Evolutionary conservation across 2,113 vertebrate species (phyloP).

Genomic region (Polyodon spathula): DNA sequence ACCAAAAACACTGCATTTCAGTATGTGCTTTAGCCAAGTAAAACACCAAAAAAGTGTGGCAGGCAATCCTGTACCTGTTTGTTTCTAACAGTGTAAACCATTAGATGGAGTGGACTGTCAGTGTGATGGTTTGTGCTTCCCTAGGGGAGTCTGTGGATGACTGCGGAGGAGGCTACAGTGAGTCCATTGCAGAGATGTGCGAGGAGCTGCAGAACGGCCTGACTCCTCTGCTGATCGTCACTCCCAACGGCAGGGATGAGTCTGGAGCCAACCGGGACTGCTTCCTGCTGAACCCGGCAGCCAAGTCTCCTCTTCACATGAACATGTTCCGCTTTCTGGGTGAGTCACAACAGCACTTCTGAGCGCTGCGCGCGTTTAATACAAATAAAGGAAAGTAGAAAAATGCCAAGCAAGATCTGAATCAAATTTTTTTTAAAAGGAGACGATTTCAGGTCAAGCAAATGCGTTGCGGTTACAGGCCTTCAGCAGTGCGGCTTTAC

Average conservation of each 20-base stretch:
- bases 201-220: constrained; percentile 96
- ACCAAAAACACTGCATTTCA: too few species aligned
- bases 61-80: too few species aligned
- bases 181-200: constrained; percentile 97
- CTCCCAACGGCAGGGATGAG: constrained; percentile 92
- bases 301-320: constrained; percentile 83
- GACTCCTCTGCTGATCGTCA: constrained; percentile 91
- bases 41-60: too few species aligned
- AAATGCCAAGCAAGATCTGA: too few species aligned
- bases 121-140: constrained; percentile 15
- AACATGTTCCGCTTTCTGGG: constrained; percentile 97
- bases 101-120: neutral
- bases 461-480: neutral
- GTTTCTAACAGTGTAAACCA: too few species aligned
- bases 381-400: too few species aligned
- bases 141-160: constrained; percentile 95
- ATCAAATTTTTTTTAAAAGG: too few species aligned
- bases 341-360: constrained; percentile 39
- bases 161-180: constrained; percentile 94
- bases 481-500: too few species aligned
- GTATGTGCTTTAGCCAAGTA: too few species aligned
- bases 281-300: constrained; percentile 86
- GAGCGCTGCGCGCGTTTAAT: too few species aligned
- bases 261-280: constrained; percentile 95
- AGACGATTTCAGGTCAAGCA: too few species aligned